phyloP scores from a whole-genome alignment of 2,113 vertebrate species.

The Larimichthys crocea region DNA sequence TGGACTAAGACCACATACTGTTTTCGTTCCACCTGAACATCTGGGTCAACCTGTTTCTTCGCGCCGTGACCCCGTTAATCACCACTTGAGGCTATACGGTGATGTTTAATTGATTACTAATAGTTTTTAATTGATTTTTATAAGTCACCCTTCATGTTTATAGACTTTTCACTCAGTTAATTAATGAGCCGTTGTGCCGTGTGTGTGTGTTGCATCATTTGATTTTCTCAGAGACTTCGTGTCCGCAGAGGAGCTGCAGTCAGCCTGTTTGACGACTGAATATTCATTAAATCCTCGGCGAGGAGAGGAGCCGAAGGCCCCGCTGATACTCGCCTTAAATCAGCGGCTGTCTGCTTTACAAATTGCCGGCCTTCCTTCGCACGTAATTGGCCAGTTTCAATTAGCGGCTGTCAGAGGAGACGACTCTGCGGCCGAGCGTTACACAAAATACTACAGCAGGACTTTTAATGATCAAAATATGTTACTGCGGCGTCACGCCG shows the following conservation, averaged over 20 bases:
- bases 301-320: constrained; percentile 23
- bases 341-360: constrained; percentile 74
- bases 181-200: constrained; percentile 28
- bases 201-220: constrained; percentile 45
- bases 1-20: neutral
- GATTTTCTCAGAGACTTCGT: constrained; percentile 30
- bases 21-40: neutral
- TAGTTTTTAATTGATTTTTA: constrained; percentile 5
- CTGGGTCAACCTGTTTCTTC: neutral
- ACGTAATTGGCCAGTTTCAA: constrained; percentile 81
- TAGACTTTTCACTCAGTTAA: constrained; percentile 30
- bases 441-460: constrained; percentile 51
- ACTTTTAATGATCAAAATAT: constrained; percentile 75
- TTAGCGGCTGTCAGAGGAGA: constrained; percentile 75
- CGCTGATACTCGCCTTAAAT: constrained; percentile 63
- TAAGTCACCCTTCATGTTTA: neutral
- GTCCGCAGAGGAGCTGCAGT: constrained; percentile 20
- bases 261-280: constrained; percentile 56
- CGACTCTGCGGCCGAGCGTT: constrained; percentile 39
- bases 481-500: constrained; percentile 40
- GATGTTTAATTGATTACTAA: constrained; percentile 8
- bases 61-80: neutral
- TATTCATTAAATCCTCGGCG: constrained; percentile 61
- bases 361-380: constrained; percentile 55
- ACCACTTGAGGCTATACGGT: neutral